A percentile compares a stretch with the other conserved stretches of the same genome.
These are phyloP conservation scores for Troides helena DNA, from an alignment of 2,888 invertebrate species.

Conservation along the genomic window DNA sequence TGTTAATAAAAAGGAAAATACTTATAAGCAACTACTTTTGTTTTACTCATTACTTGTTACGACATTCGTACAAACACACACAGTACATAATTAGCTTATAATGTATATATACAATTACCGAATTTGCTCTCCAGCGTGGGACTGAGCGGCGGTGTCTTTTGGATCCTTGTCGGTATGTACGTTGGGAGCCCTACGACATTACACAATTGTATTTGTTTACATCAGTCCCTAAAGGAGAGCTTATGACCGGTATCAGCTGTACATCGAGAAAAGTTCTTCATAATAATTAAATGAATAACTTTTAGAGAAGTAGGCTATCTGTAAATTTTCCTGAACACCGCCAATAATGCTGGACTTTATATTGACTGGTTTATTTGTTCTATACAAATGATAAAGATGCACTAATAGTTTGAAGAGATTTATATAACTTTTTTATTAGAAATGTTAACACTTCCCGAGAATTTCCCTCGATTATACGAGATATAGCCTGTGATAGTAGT, in stretches of 20 bases:
- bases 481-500: background rate
- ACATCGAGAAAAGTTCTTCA: background rate
- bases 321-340: too few relatives aligned
- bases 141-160: conserved; percentile 60
- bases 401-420: background rate
- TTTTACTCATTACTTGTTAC: too few relatives aligned
- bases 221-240: background rate
- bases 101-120: conserved; percentile 51
- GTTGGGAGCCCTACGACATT: conserved; percentile 56
- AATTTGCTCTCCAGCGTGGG: conserved; percentile 67
- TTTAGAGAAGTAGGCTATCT: too few relatives aligned
- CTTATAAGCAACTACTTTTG: too few relatives aligned
- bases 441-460: background rate
- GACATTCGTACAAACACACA: too few relatives aligned
- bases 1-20: too few relatives aligned
- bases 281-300: too few relatives aligned
- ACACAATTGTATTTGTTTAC: conserved; percentile 5
- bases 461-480: background rate
- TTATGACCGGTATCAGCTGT: background rate
- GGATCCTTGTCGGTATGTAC: conserved; percentile 73
- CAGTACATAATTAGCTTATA: too few relatives aligned
- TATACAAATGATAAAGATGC: too few relatives aligned
- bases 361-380: too few relatives aligned
- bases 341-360: too few relatives aligned
- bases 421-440: too few relatives aligned